Evolutionary conservation across 2,797 vertebrate genomes (phyloP), one percentile per base, ranked within the genome.

Genomic region (Tadarida brasiliensis): DNA sequence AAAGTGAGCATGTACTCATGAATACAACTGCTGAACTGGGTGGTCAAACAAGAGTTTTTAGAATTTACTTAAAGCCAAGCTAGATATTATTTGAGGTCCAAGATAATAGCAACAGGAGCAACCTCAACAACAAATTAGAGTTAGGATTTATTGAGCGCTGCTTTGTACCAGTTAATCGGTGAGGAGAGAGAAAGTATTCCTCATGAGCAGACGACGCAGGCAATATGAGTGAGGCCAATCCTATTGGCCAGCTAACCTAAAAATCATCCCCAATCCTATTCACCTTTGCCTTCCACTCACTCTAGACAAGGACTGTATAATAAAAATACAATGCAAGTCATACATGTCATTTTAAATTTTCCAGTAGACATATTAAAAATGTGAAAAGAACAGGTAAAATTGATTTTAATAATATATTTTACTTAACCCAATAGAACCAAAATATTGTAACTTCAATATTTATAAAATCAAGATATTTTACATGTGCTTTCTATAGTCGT

Each of bases 391-490:
- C 14, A 57, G 39, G 9, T 70, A 8, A 91, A 95, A 57, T 92
- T 57, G 56, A 85, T 47, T 87, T 59, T 74, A 77, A 54, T 68
- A 77, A 87, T n/a, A 30, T 67, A 84, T 30, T 91, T 78, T 67
- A 61, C 57, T 59, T 83, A 92, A 67, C 4, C 11, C 24, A 74
- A 28, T 26, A 67, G 33, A 82, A 30, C 20, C 12, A 65, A 90
- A 70, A 88, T 44, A 74, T 54, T 91, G 73, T 19, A 78, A 84
- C 49, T 74, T 93, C 4, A 70, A 70, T 33, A 81, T 76, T 88
- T 73, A 61, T 65, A 94, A 87, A 90, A 70, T 84, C 54, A 90
- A 94, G 35, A 54, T 76, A 71, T 33, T 92, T 84, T 80, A 61
- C 20, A 44, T 77, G 63, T 78, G 20, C n/a, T 57, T 33, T 93